Conservation (phyloP, 2,888 invertebrate species). For the Neria commutata region DNA sequence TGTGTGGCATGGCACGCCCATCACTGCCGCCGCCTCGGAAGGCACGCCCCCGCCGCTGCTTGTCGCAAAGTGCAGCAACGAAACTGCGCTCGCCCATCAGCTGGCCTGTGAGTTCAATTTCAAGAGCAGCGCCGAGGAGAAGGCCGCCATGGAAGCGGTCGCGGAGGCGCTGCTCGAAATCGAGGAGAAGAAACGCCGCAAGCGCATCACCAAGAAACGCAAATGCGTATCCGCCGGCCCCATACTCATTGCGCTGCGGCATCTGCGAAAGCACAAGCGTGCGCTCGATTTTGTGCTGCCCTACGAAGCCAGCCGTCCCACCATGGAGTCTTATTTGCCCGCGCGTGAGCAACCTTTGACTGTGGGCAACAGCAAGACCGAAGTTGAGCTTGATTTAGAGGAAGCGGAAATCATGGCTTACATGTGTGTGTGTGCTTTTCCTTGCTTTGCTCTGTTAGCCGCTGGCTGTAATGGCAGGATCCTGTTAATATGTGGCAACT, state of each 20-base stretch:
- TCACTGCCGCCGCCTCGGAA: background rate
- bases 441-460: background rate
- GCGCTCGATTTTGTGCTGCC: slow-evolving; percentile 32
- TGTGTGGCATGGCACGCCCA: slow-evolving; percentile 2
- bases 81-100: slow-evolving; percentile 31
- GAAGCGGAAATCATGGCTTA: slow-evolving; percentile 38
- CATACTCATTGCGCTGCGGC: slow-evolving; percentile 46
- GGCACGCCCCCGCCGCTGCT: background rate
- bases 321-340: slow-evolving; percentile 34
- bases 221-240: slow-evolving; percentile 60
- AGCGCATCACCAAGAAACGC: slow-evolving; percentile 51
- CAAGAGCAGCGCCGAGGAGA: slow-evolving; percentile 43
- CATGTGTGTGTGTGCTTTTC: slow-evolving; percentile 45
- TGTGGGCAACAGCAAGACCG: slow-evolving; percentile 22
- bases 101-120: slow-evolving; percentile 51
- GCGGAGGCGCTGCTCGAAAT: slow-evolving; percentile 47
- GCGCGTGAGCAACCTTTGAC: slow-evolving; percentile 43
- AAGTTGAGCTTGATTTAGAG: slow-evolving; percentile 11
- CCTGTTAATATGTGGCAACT: too few relatives aligned
- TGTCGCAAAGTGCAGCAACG: background rate
- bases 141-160: slow-evolving; percentile 42
- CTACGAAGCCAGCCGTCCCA: slow-evolving; percentile 22
- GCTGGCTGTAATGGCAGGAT: background rate
- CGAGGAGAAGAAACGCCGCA: slow-evolving; percentile 53
- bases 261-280: slow-evolving; percentile 26